A percentile compares a stretch with the other conserved stretches of the same genome.
phyloP scores from a whole-genome alignment of 2,797 vertebrate species.

The Sebastes paucispinis region DNA sequence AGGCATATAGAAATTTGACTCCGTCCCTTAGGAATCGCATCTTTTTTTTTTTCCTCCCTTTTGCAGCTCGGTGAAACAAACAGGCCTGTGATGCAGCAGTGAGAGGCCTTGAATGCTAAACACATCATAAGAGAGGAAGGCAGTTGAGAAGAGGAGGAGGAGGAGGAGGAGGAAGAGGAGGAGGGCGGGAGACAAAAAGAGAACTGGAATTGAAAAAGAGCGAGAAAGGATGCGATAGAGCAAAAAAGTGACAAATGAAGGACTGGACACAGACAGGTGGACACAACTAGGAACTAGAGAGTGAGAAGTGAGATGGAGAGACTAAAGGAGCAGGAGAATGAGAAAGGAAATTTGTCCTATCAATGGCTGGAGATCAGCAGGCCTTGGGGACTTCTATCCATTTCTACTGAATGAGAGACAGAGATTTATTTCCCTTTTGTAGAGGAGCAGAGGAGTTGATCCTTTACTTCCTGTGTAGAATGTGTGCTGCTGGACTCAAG shows the following conservation, averaged over 20 bases:
- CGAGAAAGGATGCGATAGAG: constrained; percentile 18
- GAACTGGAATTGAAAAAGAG: constrained; percentile 36
- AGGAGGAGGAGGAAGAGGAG: not conserved
- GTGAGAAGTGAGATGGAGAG: constrained; percentile 24
- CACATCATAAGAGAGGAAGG: constrained; percentile 60
- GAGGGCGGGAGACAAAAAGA: constrained; percentile 25
- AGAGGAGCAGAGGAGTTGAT: constrained; percentile 31
- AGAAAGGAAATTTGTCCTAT: constrained; percentile 42
- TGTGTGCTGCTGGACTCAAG: constrained; percentile 6
- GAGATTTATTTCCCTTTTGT: constrained; percentile 51
- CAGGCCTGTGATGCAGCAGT: constrained; percentile 75
- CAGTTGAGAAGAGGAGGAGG: constrained; percentile 11
- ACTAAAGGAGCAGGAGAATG: constrained; percentile 31
- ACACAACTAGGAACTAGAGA: constrained; percentile 28
- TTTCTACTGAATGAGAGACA: constrained; percentile 49
- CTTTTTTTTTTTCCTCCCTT: constrained; percentile 18
- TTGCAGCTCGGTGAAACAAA: constrained; percentile 69
- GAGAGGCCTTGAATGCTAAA: constrained; percentile 80
- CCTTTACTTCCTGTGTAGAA: constrained; percentile 22
- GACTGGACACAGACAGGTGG: constrained; percentile 29
- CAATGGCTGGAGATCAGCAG: constrained; percentile 47
- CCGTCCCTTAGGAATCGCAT: constrained; percentile 45
- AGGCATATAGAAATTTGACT: constrained; percentile 43
- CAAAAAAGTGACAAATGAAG: constrained; percentile 44
- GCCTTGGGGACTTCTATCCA: constrained; percentile 45